Evolutionary conservation across 2,888 invertebrate genomes (phyloP).

Genomic region (Nineta flava): DNA sequence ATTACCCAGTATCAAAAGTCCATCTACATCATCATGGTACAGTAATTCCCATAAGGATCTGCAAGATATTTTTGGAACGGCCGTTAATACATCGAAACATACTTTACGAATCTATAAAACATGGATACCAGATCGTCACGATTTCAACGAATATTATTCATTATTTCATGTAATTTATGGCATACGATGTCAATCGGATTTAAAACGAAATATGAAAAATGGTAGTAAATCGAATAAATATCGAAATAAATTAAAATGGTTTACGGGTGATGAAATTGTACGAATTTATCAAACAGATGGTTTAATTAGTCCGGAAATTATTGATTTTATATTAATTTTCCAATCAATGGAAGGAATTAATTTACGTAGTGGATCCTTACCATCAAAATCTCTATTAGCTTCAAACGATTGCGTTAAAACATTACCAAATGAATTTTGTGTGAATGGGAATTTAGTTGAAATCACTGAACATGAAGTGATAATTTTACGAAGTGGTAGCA

Average conservation of each 20-base stretch:
- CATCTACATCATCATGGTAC: constrained; percentile 16
- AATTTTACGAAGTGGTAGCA: constrained; percentile 6
- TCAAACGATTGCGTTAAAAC: not conserved
- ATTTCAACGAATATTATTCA: not conserved
- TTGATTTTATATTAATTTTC: constrained; percentile 16
- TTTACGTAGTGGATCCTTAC: not conserved
- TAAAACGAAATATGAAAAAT: constrained; percentile 18
- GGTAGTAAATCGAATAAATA: constrained; percentile 19
- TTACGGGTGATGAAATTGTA: constrained; percentile 18
- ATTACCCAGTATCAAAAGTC: constrained; percentile 20
- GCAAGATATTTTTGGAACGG: constrained; percentile 18
- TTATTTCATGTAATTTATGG: constrained; percentile 20
- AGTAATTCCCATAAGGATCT: constrained; percentile 17
- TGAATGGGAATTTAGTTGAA: constrained; percentile 14
- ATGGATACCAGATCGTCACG: constrained; percentile 17
- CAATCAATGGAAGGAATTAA: constrained; percentile 4
- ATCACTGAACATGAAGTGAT: constrained; percentile 18
- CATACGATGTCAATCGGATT: constrained; percentile 13
- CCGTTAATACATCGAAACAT: constrained; percentile 9
- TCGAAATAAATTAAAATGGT: constrained; percentile 22
- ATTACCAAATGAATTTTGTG: not conserved
- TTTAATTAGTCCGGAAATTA: constrained; percentile 21
- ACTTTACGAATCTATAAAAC: constrained; percentile 19
- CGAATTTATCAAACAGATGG: constrained; percentile 15
- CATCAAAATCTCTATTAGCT: too few species aligned